phyloP scores from a whole-genome alignment of 1,140 invertebrate genomes.

The Bradysia coprophila region DNA sequence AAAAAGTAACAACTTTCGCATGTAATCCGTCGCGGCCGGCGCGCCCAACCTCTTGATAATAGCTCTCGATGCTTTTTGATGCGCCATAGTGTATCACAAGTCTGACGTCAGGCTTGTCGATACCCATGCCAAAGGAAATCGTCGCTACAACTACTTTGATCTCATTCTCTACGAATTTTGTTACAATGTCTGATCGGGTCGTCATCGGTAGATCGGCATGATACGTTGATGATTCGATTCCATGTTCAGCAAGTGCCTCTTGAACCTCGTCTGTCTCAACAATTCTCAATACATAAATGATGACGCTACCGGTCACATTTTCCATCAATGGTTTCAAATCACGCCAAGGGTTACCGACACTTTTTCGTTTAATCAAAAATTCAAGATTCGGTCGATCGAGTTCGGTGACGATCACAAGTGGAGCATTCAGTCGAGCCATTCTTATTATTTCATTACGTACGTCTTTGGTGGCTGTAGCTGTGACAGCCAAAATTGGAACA shows the following conservation, averaged over 20 bases:
- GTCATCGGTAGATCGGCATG: conserved; percentile 34
- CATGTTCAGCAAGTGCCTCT: conserved; percentile 30
- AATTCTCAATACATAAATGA: conserved; percentile 61
- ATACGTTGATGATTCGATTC: conserved; percentile 33
- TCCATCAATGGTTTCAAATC: conserved; percentile 54
- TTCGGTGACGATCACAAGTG: conserved; percentile 34
- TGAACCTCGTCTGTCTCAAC: conserved; percentile 30
- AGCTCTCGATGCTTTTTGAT: conserved; percentile 36
- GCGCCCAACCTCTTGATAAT: too few species aligned
- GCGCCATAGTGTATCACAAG: conserved; percentile 43
- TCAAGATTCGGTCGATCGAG: conserved; percentile 55
- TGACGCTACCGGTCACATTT: conserved; percentile 40
- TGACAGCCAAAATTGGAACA: conserved; percentile 50
- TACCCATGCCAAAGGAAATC: conserved; percentile 69
- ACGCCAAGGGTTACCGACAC: conserved; percentile 33
- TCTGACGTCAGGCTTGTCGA: conserved; percentile 74
- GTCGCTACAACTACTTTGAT: conserved; percentile 68
- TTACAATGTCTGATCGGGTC: conserved; percentile 32
- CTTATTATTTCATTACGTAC: conserved; percentile 38
- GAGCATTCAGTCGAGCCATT: conserved; percentile 30
- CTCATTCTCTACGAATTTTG: conserved; percentile 40
- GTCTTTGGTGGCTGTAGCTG: conserved; percentile 49
- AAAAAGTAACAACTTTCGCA: conserved; percentile 59
- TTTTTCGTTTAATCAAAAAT: conserved; percentile 36
- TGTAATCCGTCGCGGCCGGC: conserved; percentile 40